Conservation (phyloP, 2,888 invertebrate species). For the Mechanitis messenoides region DNA sequence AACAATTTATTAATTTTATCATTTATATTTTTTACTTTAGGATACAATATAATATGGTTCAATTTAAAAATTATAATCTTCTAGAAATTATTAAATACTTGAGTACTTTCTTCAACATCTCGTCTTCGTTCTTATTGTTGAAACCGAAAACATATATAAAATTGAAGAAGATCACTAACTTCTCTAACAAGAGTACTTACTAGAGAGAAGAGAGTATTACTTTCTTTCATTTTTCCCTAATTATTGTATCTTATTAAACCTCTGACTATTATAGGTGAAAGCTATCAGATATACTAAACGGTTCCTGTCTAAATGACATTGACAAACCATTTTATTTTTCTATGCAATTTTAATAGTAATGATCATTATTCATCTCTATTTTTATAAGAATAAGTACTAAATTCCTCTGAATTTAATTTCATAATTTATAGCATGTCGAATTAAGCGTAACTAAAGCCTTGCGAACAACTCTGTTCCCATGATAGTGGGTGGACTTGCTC, state of each 20-base stretch:
- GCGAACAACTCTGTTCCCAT: constrained; percentile 64
- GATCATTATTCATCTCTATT: not conserved
- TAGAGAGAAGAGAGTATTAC: not conserved
- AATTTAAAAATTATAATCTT: too few species aligned
- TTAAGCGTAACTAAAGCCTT: constrained; percentile 48
- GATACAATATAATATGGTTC: too few species aligned
- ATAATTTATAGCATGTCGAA: constrained; percentile 43
- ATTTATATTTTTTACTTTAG: too few species aligned
- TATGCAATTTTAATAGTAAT: not conserved
- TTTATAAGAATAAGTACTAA: not conserved
- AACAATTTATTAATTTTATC: too few species aligned
- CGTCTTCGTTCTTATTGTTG: too few species aligned
- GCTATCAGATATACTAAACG: not conserved
- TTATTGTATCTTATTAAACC: not conserved
- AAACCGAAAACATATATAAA: too few species aligned
- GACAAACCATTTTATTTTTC: constrained; percentile 9
- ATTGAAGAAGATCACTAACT: too few species aligned
- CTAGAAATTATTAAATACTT: too few species aligned
- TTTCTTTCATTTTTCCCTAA: not conserved
- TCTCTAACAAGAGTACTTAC: too few species aligned
- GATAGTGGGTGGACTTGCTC: constrained; percentile 35
- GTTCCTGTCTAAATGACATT: constrained; percentile 9
- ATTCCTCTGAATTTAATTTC: constrained; percentile 4
- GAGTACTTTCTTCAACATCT: too few species aligned
- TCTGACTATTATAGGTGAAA: not conserved